Conservation (phyloP, 2,888 invertebrate genomes). For the Sinodicranocentrus sp. region DNA sequence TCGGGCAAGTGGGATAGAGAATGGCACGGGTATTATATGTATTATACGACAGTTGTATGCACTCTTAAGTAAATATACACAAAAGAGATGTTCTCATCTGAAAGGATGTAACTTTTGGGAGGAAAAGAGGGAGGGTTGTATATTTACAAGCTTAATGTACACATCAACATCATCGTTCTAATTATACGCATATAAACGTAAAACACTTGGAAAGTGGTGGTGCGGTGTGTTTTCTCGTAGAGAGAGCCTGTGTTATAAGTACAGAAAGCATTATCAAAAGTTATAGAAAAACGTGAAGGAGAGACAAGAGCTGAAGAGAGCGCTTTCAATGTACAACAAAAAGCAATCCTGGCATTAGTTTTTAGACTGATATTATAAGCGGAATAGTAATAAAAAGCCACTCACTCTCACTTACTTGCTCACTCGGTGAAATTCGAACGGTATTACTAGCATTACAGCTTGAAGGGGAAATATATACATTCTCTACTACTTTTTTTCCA, state of each 20-base stretch:
- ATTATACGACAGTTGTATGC: not conserved
- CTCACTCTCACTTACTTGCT: conserved; percentile 7
- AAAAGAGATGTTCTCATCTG: not conserved
- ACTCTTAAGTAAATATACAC: not conserved
- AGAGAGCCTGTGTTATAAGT: no score
- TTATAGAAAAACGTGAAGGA: no score
- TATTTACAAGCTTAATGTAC: conserved; percentile 18
- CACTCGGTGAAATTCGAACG: not conserved
- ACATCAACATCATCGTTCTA: conserved; percentile 22
- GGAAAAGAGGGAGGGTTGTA: conserved; percentile 27
- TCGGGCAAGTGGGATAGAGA: conserved; percentile 62
- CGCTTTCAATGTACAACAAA: no score
- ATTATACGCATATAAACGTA: conserved; percentile 15
- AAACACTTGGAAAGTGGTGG: not conserved
- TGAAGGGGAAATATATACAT: no score
- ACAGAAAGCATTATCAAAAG: no score
- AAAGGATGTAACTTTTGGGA: conserved; percentile 27
- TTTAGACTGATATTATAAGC: no score
- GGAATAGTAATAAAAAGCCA: not conserved
- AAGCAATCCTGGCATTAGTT: no score
- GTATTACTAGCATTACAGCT: not conserved
- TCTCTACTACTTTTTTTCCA: no score
- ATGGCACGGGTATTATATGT: conserved; percentile 24
- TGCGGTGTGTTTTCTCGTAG: no score
- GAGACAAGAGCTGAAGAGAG: no score